Conservation (phyloP, 2,888 invertebrate species). For the Arge pagana region DNA sequence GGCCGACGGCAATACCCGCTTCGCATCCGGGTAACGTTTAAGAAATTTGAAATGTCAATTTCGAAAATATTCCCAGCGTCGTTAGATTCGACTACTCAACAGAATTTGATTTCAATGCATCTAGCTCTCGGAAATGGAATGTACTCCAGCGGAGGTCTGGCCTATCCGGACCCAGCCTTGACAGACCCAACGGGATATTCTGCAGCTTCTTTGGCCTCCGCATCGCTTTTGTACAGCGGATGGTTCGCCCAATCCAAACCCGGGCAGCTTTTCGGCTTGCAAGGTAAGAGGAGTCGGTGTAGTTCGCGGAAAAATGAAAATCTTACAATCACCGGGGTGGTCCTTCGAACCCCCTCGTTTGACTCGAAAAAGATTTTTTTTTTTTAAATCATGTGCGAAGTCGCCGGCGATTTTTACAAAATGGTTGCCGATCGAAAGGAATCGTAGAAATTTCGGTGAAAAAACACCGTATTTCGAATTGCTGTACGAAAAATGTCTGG, state of each 20-base stretch:
- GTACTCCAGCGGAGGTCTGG: conserved; percentile 33
- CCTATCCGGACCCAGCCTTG: conserved; percentile 31
- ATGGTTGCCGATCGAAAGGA: too few relatives aligned
- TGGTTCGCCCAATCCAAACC: conserved; percentile 55
- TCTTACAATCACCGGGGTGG: too few relatives aligned
- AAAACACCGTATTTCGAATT: too few relatives aligned
- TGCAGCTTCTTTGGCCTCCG: conserved; percentile 51
- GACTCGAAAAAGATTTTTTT: too few relatives aligned
- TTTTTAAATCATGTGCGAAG: too few relatives aligned
- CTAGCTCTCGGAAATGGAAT: conserved; percentile 32
- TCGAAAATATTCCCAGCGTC: too few relatives aligned
- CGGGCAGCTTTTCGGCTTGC: conserved; percentile 65
- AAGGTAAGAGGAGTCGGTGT: conserved; percentile 63
- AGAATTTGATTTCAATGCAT: not conserved
- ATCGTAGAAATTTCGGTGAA: too few relatives aligned
- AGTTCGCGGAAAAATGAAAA: too few relatives aligned
- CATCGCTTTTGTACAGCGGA: conserved; percentile 52
- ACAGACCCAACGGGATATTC: conserved; percentile 47
- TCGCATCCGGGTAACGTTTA: conserved; percentile 15
- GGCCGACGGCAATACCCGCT: conserved; percentile 36
- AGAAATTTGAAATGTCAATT: not conserved
- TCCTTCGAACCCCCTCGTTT: too few relatives aligned
- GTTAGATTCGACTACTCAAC: not conserved
- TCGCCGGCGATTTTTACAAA: too few relatives aligned
- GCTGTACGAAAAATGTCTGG: too few relatives aligned